Evolutionary conservation across 2,113 vertebrate species (phyloP), one percentile per base, ranked within the genome.

Genomic region (Nibea albiflora): DNA sequence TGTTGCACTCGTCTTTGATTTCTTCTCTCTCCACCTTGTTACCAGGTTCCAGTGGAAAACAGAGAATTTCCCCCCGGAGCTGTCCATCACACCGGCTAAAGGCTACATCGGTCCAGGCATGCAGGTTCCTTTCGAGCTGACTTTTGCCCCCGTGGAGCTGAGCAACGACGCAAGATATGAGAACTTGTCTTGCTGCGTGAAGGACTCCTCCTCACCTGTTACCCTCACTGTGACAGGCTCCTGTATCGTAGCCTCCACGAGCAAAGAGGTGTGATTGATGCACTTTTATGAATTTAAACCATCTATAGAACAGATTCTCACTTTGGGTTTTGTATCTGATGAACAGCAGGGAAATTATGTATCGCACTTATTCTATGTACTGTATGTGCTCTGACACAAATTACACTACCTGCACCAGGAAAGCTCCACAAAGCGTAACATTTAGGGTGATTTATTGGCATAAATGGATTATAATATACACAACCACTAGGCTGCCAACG

Each of bases 41-140:
- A 66, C 52, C 79, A 98, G 97, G 74, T 98, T 98, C 87, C 91
- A 93, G 17, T 99, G 97, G 97, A 95, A 97, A 52, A 24, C 66
- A 3, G 89, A 89, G 65, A 88, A 67, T 61, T 95, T 96, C 62
- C 88, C 94, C 65, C 93, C 95, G 7, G 93, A 95, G 73, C 94
- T 98, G 86, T 95, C 92, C 57, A 96, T 98, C 84, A 85, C 42
- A 4, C 97, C 97, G 0, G 49, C 75, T 12, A 92, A 95, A 86
- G 97, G 97, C 63, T 96, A 95, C 26, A 95, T 98, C 89, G 90
- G 90, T 1, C 88, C 96, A 0, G 96, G 95, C 35, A 96, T 85
- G 90, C 94, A 96, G 3, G 88, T 97, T 77, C 86, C 95, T 50
- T 94, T 97, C 0, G 76, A 96, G 28, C 91, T 95, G 44, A 96